These are phyloP conservation scores for Orbicella faveolata DNA, from an alignment of 64 coral and sea anemone genomes.

Conservation along the genomic window DNA sequence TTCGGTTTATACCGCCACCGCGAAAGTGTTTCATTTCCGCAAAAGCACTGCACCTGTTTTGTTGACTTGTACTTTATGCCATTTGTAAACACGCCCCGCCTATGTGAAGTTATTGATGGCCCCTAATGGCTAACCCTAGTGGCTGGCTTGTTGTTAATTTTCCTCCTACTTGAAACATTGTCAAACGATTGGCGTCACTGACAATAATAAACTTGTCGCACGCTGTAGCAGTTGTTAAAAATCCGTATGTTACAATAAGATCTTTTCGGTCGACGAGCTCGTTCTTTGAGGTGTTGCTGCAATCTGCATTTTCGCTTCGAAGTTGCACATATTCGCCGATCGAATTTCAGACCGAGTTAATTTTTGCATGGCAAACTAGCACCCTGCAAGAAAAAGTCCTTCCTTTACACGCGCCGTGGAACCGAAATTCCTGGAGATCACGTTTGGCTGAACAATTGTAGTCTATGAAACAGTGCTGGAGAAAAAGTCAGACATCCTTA, in stretches of 20 bases:
- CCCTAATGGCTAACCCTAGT: not conserved
- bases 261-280: no score
- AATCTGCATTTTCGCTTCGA: not conserved
- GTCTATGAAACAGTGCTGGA: not conserved
- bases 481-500: not conserved
- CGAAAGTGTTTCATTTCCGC: not conserved
- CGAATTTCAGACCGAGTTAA: no score
- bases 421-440: not conserved
- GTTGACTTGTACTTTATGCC: not conserved
- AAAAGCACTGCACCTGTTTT: not conserved
- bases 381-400: not conserved
- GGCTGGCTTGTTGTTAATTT: conserved; percentile 7
- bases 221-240: not conserved
- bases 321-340: no score
- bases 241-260: not conserved
- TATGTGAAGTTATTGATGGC: not conserved
- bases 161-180: conserved; percentile 4
- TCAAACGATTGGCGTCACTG: not conserved
- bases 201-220: not conserved
- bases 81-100: conserved; percentile 4
- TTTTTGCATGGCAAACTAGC: not conserved
- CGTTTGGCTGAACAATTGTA: not conserved
- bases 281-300: no score
- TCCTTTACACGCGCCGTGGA: not conserved
- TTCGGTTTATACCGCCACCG: not conserved